Evolutionary conservation across 2,113 vertebrate species (phyloP).

Genomic region (Porphyrio hochstetteri): DNA sequence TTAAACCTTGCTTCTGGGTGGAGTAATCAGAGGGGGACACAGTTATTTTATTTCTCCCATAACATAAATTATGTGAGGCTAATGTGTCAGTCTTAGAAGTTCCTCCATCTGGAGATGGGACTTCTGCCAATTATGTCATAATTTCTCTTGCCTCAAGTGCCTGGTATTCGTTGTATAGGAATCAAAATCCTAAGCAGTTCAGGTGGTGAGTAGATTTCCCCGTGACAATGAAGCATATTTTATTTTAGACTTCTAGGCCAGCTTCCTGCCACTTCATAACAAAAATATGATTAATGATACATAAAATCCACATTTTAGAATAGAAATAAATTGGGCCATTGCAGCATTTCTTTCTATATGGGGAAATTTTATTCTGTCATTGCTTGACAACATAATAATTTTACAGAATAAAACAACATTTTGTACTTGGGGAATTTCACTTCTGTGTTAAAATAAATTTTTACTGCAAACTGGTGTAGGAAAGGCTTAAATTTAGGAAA

Average conservation of each 20-base stretch:
- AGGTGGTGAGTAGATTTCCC: slow-evolving; percentile 44
- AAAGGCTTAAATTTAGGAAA: slow-evolving; percentile 17
- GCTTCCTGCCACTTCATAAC: slow-evolving; percentile 33
- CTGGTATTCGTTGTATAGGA: slow-evolving; percentile 14
- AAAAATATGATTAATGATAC: slow-evolving; percentile 49
- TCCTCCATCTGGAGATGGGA: slow-evolving; percentile 65
- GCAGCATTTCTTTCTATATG: neutral
- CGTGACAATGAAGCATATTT: slow-evolving; percentile 18
- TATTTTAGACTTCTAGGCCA: slow-evolving; percentile 45
- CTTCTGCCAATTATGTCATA: slow-evolving; percentile 61
- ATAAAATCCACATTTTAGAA: slow-evolving; percentile 9
- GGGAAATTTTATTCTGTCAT: slow-evolving; percentile 42
- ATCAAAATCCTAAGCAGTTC: slow-evolving; percentile 44
- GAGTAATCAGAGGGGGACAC: slow-evolving; percentile 18
- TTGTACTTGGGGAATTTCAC: neutral
- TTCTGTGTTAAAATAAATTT: neutral
- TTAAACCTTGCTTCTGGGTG: slow-evolving; percentile 45
- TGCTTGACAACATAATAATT: slow-evolving; percentile 37
- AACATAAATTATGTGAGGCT: slow-evolving; percentile 50
- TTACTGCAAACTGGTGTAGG: neutral
- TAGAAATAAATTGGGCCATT: slow-evolving; percentile 16
- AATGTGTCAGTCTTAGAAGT: slow-evolving; percentile 50
- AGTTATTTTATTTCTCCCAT: slow-evolving; percentile 45
- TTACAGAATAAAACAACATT: slow-evolving; percentile 19
- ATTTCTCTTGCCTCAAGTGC: slow-evolving; percentile 59